Base-by-base conservation (phyloP, 1,140 invertebrate species). In the Drosophila teissieri region DNA sequence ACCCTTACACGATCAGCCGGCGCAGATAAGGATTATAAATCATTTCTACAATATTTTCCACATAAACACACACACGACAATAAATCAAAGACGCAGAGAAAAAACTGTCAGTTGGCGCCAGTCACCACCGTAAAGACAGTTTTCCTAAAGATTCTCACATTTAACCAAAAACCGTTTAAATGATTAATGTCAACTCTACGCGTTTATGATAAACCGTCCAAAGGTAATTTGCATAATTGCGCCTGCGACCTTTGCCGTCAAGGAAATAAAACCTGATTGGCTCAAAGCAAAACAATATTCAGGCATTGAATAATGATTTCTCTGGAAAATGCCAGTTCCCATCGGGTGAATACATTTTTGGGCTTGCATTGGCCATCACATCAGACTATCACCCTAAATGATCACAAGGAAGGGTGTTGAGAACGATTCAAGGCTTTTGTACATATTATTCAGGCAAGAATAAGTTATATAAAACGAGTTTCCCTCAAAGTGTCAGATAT, bases 61-160 rank as follows among this genome's bases (percentile, higher is more conserved):
- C 82, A 80, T 62, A 62, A 63, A 63, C 81, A 86, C 53, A 73
- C 45, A 86, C 27, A 51, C 45, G 80, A 82, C 53, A 77, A 88
- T 88, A 88, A 88, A 88, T 88, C 84, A 88, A 89, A 68, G 44
- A 39, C 11, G 44, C 42, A n/a, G 44, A 45, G 58, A 61, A 63
- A 75, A 88, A 80, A 88, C 78, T 88, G 83, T 88, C 83, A 89
- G 44, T 89, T 89, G 83, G 83, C 83, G 83, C 83, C 83, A 88
- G 68, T 64, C 74, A 84, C 77, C 73, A 52, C 53, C 64, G 73
- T 49, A 49, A 62, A 65, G 73, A 73, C 63, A 62, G 22, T 78
- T 78, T 69, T 65, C 44, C 70, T 68, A 65, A 31, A 86, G 65
- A 76, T 76, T 88, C 80, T 79, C 81, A 86, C 83, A 88, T 88